Conservation (phyloP, 2,113 vertebrate genomes). For the Oreocharis arfaki region DNA sequence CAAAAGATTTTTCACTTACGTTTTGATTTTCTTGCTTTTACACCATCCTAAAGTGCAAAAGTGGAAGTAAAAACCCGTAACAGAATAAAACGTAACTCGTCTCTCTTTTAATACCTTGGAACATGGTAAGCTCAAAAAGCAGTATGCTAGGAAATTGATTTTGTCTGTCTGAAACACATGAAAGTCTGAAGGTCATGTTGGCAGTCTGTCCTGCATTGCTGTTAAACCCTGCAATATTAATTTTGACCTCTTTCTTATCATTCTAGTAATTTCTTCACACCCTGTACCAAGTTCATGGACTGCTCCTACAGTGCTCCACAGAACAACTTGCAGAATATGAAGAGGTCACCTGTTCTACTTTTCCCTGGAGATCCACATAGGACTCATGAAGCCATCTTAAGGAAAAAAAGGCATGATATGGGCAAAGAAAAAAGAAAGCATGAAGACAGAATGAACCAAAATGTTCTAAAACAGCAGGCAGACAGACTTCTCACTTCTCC, state of each 20-base stretch:
- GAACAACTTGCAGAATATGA: constrained; percentile 49
- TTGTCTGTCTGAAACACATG: neutral
- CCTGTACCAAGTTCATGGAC: constrained; percentile 4
- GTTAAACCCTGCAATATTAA: constrained; percentile 49
- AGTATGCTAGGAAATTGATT: constrained; percentile 13
- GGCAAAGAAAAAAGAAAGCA: neutral
- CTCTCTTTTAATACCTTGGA: constrained; percentile 7
- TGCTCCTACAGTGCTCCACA: constrained; percentile 27
- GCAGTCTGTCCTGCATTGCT: constrained; percentile 26
- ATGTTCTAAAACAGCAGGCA: neutral
- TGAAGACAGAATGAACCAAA: neutral
- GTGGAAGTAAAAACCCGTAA: neutral
- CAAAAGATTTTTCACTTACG: neutral
- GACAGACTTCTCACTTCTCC: constrained; percentile 33
- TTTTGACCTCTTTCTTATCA: constrained; percentile 22
- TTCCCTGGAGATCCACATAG: neutral
- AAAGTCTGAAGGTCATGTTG: neutral
- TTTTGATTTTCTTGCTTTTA: constrained; percentile 9
- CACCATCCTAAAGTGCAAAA: neutral
- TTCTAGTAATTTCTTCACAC: constrained; percentile 12
- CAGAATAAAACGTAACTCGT: neutral
- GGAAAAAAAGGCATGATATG: neutral
- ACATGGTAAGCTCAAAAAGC: neutral
- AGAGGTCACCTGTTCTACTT: neutral
- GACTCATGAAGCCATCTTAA: neutral